Evolutionary conservation across 2,797 vertebrate species (phyloP).

Genomic region (Onychomys leucogaster): DNA sequence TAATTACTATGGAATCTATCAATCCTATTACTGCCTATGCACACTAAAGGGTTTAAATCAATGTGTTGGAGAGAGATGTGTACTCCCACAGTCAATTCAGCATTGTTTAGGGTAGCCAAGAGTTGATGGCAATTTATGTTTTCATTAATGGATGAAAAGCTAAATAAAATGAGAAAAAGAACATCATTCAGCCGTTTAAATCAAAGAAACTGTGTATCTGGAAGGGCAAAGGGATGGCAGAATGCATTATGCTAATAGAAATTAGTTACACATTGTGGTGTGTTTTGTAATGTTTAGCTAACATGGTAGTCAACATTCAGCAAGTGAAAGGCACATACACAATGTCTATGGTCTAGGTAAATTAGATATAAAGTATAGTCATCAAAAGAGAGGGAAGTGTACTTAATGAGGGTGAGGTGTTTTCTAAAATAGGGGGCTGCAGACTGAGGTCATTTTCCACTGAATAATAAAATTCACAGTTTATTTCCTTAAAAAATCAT

Average conservation of each 20-base stretch:
- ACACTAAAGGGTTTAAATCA: background rate
- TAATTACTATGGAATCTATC: background rate
- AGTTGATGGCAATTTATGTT: background rate
- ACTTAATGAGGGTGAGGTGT: background rate
- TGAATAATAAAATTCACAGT: too few relatives aligned
- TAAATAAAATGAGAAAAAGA: background rate
- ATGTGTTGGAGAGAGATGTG: background rate
- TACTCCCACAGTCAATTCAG: background rate
- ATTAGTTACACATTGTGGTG: background rate
- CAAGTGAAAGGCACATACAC: background rate
- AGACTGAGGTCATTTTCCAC: background rate
- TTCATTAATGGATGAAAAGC: background rate
- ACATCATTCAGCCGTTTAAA: background rate
- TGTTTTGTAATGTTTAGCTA: background rate
- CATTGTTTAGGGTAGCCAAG: background rate
- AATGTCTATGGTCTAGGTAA: too few relatives aligned
- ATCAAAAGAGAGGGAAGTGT: background rate
- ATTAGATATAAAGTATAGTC: background rate
- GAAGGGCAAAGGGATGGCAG: too few relatives aligned
- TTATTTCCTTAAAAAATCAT: background rate
- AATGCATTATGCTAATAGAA: background rate
- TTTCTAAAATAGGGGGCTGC: background rate
- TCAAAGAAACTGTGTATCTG: background rate
- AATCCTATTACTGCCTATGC: background rate
- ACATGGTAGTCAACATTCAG: background rate